Percentiles rank a stretch among this genome's conserved stretches.
These are phyloP conservation scores for Leptinotarsa tumamoca DNA, from an alignment of 2,888 invertebrate species.

Conservation along the genomic window DNA sequence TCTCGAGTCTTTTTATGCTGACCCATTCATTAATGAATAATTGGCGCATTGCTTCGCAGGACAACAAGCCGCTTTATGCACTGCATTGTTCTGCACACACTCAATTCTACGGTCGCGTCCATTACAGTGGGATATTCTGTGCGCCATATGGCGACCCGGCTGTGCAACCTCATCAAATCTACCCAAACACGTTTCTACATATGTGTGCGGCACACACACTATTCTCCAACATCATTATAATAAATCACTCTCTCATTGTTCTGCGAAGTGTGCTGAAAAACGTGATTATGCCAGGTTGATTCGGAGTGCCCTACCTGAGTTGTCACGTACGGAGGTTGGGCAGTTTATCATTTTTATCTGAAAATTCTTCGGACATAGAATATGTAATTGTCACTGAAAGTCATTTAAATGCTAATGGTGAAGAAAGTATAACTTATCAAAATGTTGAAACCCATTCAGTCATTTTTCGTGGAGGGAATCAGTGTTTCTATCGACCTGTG, in stretches of 20 bases:
- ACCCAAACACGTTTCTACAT: conserved; percentile 42
- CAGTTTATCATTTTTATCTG: neutral
- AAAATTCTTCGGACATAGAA: neutral
- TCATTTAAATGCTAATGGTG: no score
- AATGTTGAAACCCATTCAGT: no score
- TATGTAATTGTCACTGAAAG: no score
- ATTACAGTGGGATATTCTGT: conserved; percentile 53
- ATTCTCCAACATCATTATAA: conserved; percentile 35
- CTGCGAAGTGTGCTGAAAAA: conserved; percentile 18
- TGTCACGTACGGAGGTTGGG: neutral
- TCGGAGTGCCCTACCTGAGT: neutral
- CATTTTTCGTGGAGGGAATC: no score
- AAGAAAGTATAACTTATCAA: no score
- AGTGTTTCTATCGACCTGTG: no score
- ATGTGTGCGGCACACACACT: conserved; percentile 33
- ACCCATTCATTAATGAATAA: conserved; percentile 38
- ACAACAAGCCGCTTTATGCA: conserved; percentile 44
- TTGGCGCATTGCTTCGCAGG: conserved; percentile 36
- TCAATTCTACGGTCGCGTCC: conserved; percentile 52
- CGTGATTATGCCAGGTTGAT: conserved; percentile 10
- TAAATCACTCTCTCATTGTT: conserved; percentile 31
- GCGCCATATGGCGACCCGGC: conserved; percentile 48
- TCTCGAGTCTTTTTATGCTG: conserved; percentile 15
- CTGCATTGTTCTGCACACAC: conserved; percentile 47
- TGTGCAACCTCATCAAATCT: conserved; percentile 45